phyloP scores from a whole-genome alignment of 2,113 vertebrate species.

The Prinia subflava region DNA sequence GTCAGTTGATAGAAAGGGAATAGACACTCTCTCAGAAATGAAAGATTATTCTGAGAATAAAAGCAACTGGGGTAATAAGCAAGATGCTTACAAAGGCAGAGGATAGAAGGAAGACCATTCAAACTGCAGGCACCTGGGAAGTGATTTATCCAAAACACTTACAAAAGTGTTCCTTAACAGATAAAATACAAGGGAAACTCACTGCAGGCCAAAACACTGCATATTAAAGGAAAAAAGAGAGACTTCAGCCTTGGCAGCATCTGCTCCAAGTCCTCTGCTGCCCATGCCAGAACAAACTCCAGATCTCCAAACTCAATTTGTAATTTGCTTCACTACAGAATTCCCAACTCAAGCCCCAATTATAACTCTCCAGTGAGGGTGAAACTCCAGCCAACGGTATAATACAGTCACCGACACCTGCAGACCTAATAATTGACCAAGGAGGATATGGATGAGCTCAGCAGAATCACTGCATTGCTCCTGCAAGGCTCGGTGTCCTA shows the following conservation, averaged over 20 bases:
- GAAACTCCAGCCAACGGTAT: background rate
- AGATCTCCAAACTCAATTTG: background rate
- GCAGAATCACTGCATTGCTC: slow-evolving; percentile 5
- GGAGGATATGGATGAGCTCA: slow-evolving; percentile 26
- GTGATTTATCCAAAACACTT: background rate
- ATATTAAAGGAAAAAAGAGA: background rate
- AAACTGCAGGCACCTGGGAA: background rate
- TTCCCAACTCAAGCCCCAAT: background rate
- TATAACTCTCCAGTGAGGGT: background rate
- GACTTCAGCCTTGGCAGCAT: background rate
- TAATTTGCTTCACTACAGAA: background rate
- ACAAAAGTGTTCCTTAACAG: background rate
- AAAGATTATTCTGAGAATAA: background rate
- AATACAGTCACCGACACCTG: background rate
- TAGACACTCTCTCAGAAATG: background rate
- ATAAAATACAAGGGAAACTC: background rate
- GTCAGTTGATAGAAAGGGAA: background rate
- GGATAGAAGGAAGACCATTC: background rate
- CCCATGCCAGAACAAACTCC: background rate
- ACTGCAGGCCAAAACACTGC: background rate
- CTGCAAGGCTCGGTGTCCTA: background rate
- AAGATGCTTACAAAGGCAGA: background rate
- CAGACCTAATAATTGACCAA: slow-evolving; percentile 16
- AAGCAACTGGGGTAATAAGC: background rate
- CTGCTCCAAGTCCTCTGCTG: background rate